A percentile compares a stretch with the other conserved stretches of the same genome.
Evolutionary conservation across 23 tunicate genomes (phyloP).

Genomic region (Styela clava): DNA sequence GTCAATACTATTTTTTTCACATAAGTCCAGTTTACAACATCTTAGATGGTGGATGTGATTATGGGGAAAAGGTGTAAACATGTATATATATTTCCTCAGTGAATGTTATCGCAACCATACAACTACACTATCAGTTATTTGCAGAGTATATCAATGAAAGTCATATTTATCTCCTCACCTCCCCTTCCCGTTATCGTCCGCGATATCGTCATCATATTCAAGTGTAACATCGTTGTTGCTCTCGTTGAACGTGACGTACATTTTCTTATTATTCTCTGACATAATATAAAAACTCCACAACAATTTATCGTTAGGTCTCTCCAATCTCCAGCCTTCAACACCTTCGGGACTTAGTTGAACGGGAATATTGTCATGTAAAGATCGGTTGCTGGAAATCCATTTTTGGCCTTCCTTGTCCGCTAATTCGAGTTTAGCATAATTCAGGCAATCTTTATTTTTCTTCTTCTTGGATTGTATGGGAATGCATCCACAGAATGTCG

Average conservation of each 20-base stretch:
- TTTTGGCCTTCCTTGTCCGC: background rate
- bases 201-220: background rate
- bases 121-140: no score
- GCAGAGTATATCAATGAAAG: no score
- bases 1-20: no score
- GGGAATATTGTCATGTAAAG: background rate
- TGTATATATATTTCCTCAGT: no score
- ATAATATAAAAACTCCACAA: background rate
- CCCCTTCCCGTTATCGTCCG: background rate
- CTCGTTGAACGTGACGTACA: background rate
- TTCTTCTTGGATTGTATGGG: no score
- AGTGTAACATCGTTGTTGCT: background rate
- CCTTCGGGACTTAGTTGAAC: background rate
- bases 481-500: no score
- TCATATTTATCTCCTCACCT: background rate
- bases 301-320: background rate
- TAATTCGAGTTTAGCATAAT: background rate
- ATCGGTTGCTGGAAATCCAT: background rate
- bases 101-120: no score
- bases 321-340: background rate
- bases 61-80: no score
- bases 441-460: no score
- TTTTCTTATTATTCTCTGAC: background rate
- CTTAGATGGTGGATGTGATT: no score
- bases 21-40: no score